These are phyloP conservation scores for Styela clava DNA, from an alignment of 23 tunicate species.

Conservation along the genomic window DNA sequence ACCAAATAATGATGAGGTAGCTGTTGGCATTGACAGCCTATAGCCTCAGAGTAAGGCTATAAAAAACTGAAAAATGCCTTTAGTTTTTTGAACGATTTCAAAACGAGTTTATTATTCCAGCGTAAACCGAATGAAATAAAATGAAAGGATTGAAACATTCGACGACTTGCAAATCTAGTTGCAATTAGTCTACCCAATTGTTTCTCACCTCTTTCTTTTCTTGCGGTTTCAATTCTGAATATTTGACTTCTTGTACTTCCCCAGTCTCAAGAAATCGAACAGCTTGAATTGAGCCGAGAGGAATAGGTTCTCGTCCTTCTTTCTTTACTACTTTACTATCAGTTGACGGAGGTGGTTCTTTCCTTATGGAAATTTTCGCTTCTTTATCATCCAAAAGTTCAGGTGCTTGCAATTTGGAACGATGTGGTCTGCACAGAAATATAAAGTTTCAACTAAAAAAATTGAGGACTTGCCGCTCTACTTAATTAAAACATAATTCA, in stretches of 20 bases:
- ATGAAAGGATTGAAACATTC: no score
- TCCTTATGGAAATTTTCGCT: conserved; percentile 18
- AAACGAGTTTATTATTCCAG: no score
- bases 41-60: no score
- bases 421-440: background rate
- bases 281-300: conserved; percentile 57
- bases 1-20: no score
- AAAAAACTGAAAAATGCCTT: no score
- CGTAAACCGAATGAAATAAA: no score
- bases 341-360: conserved; percentile 74
- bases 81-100: no score
- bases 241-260: conserved; percentile 73
- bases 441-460: background rate
- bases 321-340: conserved; percentile 19
- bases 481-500: no score
- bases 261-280: conserved; percentile 80
- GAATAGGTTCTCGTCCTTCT: conserved; percentile 6
- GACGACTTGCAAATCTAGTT: no score
- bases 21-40: no score
- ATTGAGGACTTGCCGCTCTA: no score
- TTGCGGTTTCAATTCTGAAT: conserved; percentile 74
- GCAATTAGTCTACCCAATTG: no score
- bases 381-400: background rate
- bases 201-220: conserved; percentile 75
- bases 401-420: background rate